Evolutionary conservation across 1,140 invertebrate species (phyloP), one percentile per base, ranked within the genome.

Genomic region (Holcopasites calliopsidis): DNA sequence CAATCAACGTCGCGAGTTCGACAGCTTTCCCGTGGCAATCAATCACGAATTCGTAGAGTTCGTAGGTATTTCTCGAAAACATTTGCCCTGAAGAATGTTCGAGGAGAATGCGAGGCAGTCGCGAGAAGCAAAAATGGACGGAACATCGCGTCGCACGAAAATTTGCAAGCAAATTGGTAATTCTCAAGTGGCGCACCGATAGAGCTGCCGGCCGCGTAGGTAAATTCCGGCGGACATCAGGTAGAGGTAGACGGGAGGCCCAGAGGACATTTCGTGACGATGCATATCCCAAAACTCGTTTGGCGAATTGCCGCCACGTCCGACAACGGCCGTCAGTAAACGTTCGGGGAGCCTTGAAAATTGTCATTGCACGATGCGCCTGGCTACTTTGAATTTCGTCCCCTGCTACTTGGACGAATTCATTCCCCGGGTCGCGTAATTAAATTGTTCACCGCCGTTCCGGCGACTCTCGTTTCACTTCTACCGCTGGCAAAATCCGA

Each of bases 101-200:
- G 60, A 65, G 44, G 60, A 66, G 69, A 50, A 23, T 21, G 35
- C 7, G 60, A 21, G 42, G 55, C 13, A 21, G 77, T 72, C 79
- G 77, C 71, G 33, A 70, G 75, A 73, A 57, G 52, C 58, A 42
- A 49, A 62, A 66, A 38, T 54, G 31, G 47, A 60, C 68, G 76
- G 57, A 26, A 47, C 44, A n/a, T n/a, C n/a, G 42, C 69, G 70
- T 74, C 55, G 83, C 77, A 73, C 80, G 77, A n/a, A 90, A 91
- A 90, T 91, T 91, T 91, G 89, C 90, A 91, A 91, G 89, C 88
- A 90, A 91, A 91, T 91, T 91, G 89, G 84, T 89, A 91, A 91
- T 91, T 90, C 87, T 87, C 85, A 89, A 87, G 81, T 85, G 80
- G 79, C 78, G 76, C 77, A 77, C 84, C 83, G 87, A 85, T 64